Evolutionary conservation across 2,113 vertebrate species (phyloP), one percentile per base, ranked within the genome.

Genomic region (Morone chrysops): DNA sequence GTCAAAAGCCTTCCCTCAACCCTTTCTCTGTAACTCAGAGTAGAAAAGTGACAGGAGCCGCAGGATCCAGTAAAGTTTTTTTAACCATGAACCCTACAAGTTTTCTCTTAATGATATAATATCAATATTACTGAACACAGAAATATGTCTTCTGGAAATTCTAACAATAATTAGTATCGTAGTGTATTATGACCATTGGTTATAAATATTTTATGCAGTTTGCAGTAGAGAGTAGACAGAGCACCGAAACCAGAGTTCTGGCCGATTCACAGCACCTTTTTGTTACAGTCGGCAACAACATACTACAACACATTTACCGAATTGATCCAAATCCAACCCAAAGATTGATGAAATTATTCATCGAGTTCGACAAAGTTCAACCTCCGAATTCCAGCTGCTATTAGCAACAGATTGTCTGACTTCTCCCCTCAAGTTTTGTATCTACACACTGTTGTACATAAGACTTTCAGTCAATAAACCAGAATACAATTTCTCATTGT

Each of bases 181-280:
- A 31, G 31, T 2, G 18, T 38, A 9, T 61, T 10, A 4, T 40
- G 16, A 8, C 36, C 36, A 17, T 18, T 17, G 14, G 31, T 36
- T 38, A 8, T 18, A 4, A 9, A 18, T 18, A 20, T 45, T 59
- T 59, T 14, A 59, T 59, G 40, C 40, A 25, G 53, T 25, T 57
- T 3, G 40, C 54, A 41, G 61, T 9, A 45, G 74, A 76, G 38
- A 66, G 38, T 41, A 76, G 74, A 76, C 74, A 66, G 74, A 76
- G 50, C 74, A 76, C 48, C 8, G 48, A 45, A 66, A 66, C 54
- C 20, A 66, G 38, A 54, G 13, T 18, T 31, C 36, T 75, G 73
- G 73, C 73, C 18, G 47, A 63, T 63, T 14, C 20, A 10, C 73
- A 65, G 16, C 31, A 9, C 57, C 16, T 60, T 43, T 53, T 75